A percentile compares a stretch with the other conserved stretches of the same genome.
Evolutionary conservation across 2,797 vertebrate species (phyloP).

Genomic region (Gastrophryne carolinensis): DNA sequence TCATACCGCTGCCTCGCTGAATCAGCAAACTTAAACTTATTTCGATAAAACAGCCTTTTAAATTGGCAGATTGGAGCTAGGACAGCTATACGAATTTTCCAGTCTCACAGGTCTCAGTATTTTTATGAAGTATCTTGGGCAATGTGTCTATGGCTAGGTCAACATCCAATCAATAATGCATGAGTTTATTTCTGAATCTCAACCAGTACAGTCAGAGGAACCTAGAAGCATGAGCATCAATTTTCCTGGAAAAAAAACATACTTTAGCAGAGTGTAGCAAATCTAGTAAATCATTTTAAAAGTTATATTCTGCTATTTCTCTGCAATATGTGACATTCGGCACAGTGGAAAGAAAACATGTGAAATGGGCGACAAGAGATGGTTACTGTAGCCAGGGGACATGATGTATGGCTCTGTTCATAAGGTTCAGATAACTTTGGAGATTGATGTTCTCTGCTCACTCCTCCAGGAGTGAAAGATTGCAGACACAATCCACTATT

Average conservation of each 20-base stretch:
- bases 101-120: background rate
- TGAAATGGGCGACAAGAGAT: constrained; percentile 1
- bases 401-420: constrained; percentile 44
- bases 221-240: background rate
- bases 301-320: background rate
- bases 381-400: constrained; percentile 16
- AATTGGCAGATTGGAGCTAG: no score
- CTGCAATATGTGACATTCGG: constrained; percentile 1
- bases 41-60: no score
- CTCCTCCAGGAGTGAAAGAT: constrained; percentile 31
- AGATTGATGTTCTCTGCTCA: constrained; percentile 35
- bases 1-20: no score
- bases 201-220: background rate
- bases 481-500: constrained; percentile 23
- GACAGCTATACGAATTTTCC: no score
- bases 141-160: background rate
- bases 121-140: background rate
- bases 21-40: no score
- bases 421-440: constrained; percentile 41
- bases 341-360: background rate
- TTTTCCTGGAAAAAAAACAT: background rate
- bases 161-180: background rate
- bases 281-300: constrained; percentile 10
- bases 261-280: constrained; percentile 5
- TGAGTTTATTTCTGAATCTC: background rate